These are phyloP conservation scores for Sycon ciliatum DNA, from an alignment of 37 sponge, comb jelly and placozoan genomes.

Conservation along the genomic window DNA sequence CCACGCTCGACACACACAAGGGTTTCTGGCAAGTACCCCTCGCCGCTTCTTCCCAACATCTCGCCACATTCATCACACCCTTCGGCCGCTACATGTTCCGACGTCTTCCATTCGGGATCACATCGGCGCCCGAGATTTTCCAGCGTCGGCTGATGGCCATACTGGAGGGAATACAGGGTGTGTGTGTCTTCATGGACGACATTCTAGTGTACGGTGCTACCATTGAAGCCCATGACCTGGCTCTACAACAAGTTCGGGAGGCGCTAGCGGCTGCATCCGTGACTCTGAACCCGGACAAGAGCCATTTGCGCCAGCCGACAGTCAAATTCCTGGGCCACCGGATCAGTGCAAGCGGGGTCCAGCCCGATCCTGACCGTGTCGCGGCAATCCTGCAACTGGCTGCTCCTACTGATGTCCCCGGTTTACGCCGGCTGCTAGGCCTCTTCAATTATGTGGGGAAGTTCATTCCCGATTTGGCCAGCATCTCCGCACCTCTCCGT, in stretches of 20 bases:
- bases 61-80: conserved; percentile 53
- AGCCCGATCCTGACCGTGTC: conserved; percentile 37
- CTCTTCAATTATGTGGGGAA: not conserved
- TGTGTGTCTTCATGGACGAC: conserved; percentile 28
- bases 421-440: conserved; percentile 33
- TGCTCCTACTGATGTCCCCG: conserved; percentile 25
- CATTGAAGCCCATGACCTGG: conserved; percentile 19
- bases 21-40: conserved; percentile 50
- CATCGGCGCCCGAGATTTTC: conserved; percentile 39
- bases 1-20: conserved; percentile 22
- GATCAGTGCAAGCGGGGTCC: conserved; percentile 31
- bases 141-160: conserved; percentile 34
- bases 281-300: conserved; percentile 25
- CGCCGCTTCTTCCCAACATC: conserved; percentile 1
- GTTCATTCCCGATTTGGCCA: not conserved
- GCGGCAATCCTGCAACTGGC: conserved; percentile 47
- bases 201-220: conserved; percentile 24
- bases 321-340: conserved; percentile 48
- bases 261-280: not conserved
- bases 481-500: not conserved
- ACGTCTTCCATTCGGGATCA: conserved; percentile 41
- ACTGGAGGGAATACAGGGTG: conserved; percentile 24
- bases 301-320: conserved; percentile 18
- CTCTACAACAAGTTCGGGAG: conserved; percentile 27
- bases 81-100: conserved; percentile 18